Percentiles rank a stretch among this genome's conserved stretches.
phyloP scores from a whole-genome alignment of 2,888 invertebrate species.

The Synergus itoensis region DNA sequence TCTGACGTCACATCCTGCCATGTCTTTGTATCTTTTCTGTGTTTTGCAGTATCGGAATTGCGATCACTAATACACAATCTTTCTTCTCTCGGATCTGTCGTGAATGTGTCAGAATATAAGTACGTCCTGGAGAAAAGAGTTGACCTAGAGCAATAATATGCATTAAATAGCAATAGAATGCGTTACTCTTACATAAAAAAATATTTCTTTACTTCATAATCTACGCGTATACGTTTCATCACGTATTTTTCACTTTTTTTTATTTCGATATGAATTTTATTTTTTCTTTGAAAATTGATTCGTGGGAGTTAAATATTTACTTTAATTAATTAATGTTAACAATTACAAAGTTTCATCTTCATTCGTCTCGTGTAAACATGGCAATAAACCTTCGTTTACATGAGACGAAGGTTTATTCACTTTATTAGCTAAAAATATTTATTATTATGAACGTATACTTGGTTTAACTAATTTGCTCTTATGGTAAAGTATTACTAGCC shows the following conservation, averaged over 20 bases:
- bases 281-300: background rate
- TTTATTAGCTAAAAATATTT: too few relatives aligned
- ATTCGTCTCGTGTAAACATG: too few relatives aligned
- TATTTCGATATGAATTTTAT: background rate
- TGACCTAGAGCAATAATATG: slow-evolving; percentile 15
- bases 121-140: slow-evolving; percentile 17
- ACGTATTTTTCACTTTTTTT: background rate
- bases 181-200: background rate
- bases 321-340: too few relatives aligned
- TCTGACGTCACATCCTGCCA: slow-evolving; percentile 71
- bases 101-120: background rate
- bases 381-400: too few relatives aligned
- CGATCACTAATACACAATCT: slow-evolving; percentile 21
- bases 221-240: background rate
- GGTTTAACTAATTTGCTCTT: too few relatives aligned
- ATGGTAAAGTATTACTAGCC: too few relatives aligned
- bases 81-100: slow-evolving; percentile 17
- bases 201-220: background rate
- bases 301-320: background rate
- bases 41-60: slow-evolving; percentile 33
- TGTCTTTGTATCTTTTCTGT: slow-evolving; percentile 58
- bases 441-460: too few relatives aligned
- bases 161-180: slow-evolving; percentile 1
- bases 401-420: too few relatives aligned
- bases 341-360: too few relatives aligned